Evolutionary conservation across 2,113 vertebrate species (phyloP).

Genomic region (mouse (Mus musculus)): GRCm39 chr14:79379001-79379500

Average conservation of each 20-base stretch:
- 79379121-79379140: neutral
- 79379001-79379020: neutral
- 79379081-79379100: neutral
- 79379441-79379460: constrained; percentile 1
- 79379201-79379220: neutral
- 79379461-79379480: neutral
- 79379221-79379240: neutral
- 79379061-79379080: neutral
- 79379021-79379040: neutral
- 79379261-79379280: neutral
- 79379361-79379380: neutral
- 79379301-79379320: neutral
- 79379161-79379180: neutral
- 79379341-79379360: neutral
- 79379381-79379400: neutral
- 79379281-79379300: neutral
- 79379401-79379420: neutral
- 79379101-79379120: neutral
- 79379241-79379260: neutral
- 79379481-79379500: neutral
- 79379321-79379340: neutral
- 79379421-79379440: neutral
- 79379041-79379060: neutral
- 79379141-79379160: neutral
- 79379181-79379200: neutral